Base-by-base conservation (phyloP, 2,113 vertebrate genomes). In the Oreochromis spilurus region DNA sequence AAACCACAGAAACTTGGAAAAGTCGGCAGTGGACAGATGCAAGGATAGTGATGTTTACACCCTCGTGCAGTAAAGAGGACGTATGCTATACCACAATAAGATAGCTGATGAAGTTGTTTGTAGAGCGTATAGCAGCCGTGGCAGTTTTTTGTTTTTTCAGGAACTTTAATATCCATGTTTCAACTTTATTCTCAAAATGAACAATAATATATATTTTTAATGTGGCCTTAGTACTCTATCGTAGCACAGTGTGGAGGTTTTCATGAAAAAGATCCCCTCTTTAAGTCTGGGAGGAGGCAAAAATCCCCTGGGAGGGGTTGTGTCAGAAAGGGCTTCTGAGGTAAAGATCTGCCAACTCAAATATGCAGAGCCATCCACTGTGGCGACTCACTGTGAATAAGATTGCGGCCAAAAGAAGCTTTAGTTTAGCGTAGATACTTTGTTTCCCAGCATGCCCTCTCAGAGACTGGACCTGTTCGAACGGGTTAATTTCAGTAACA, bases 401-500 rank as follows among this genome's bases (percentile, higher is more conserved):
- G n/a, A 43, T 12, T 31, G 55, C 0, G 4, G 24, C 26, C 13
- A 58, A 58, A 58, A 58, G 57, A 43, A 70, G 38, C 12, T 70
- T 43, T 70, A 26, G 13, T 72, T 24, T 70, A 45, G 21, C 26
- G 21, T 48, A 29, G 4, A 1, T 48, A 29, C 65, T 16, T 70
- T 72, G 45, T 29, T 2, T 1, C 21, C 21, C 9, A 75, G 70
- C 24, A 19, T 48, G 24, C 24, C 70, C 70, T 19, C 43, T 50
- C 43, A 19, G 9, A 75, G 16, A 50, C 26, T 50, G 16, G 26
- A 31, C 6, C 24, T 75, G 43, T 50, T 50, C 50, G 43, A 77
- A 50, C 0, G 0, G 70, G 70, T 77, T 31, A 7, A 50, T 1
- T 50, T 50, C 45, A 50, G 14, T 29, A 50, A 14, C 3, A 0